Evolutionary conservation across 2,113 vertebrate species (phyloP), one percentile per base, ranked within the genome.

Genomic region (Tretioscincus oriximinensis): DNA sequence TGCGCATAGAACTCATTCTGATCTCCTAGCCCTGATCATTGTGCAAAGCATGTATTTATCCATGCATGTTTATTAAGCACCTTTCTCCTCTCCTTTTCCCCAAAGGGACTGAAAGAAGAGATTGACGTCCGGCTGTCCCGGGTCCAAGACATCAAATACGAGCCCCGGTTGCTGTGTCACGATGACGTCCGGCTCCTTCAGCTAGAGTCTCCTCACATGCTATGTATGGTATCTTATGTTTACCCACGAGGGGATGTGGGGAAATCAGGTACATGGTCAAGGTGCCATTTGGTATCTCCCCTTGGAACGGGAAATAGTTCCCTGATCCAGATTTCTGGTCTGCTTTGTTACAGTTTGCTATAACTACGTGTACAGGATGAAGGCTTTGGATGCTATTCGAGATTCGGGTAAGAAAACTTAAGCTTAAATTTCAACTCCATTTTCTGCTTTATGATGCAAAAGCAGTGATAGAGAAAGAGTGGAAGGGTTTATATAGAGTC

Each of bases 321-420:
- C 28, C 61, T 88, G 26, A 82, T 22, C 65, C 31, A 2, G 10
- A 16, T 29, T 29, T 61, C 11, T 61, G 22, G 61, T 20, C n/a
- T 75, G 82, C 81, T 80, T 76, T 77, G 64, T 81, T 85, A 63
- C 91, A 99, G 97, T 91, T 84, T 95, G 95, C 89, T 96, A 93
- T 88, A 97, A 97, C 87, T 98, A 97, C 91, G 80, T 98, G 76
- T 98, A 97, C 92, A 95, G 98, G 83, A 99, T 99, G 98, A 98
- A 96, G 94, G 97, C 97, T 0, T 88, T 99, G 88, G 98, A 99
- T 83, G 97, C 97, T 1, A 95, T 99, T 84, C 95, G 96, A 88
- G 96, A 96, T 28, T 95, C 96, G 5, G 97, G 97, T 98, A 82
- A 94, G n/a, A 24, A 47, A 41, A 61, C 2, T 41, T 41, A 41